Evolutionary conservation across 35 echinoderm and acorn worm species (phyloP), one percentile per base, ranked within the genome.

Genomic region (Holothuria glaberrima): DNA sequence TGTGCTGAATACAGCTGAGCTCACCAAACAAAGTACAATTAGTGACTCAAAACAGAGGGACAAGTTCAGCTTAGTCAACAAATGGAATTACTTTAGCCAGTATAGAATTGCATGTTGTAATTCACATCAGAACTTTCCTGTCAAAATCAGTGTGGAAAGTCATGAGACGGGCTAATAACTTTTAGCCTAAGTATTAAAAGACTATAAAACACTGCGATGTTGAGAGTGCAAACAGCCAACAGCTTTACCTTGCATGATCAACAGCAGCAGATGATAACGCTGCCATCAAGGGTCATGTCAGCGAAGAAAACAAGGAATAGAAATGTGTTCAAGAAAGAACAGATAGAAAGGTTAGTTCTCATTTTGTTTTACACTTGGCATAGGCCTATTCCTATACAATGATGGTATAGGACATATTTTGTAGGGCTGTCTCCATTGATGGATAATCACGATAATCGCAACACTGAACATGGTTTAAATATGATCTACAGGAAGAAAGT

Each of bases 251-350:
- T 84, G 54, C 80, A 61, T 84, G 80, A 63, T 84, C 80, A 84
- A 84, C 54, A 59, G 59, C 80, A 84, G 80, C 80, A 84, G 24
- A 84, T 63, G 30, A 61, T 28, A 63, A 63, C 33, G 80, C 80
- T 84, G 80, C 80, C 80, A 61, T 84, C 80, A 48, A 84, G 80
- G 80, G 57, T 84, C 80, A 84, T 84, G 80, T 61, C 80, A 52
- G 80, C 52, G 22, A 84, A 33, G 31, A 84, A 61, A 61, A 48
- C 80, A 28, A 48, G 80, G 34, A 84, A 84, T 56, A 84, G 80
- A 84, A 84, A 84, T 84, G 80, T 84, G 22, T 84, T 84, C 80
- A 84, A 84, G 25, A 48, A 59, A 84, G 80, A 84, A 57, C 48
- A 61, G 52, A 84, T 61, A 5, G 80, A 84, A 84, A 25, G 80